phyloP scores from a whole-genome alignment of 1,140 invertebrate genomes.

The Hyles vespertilio region DNA sequence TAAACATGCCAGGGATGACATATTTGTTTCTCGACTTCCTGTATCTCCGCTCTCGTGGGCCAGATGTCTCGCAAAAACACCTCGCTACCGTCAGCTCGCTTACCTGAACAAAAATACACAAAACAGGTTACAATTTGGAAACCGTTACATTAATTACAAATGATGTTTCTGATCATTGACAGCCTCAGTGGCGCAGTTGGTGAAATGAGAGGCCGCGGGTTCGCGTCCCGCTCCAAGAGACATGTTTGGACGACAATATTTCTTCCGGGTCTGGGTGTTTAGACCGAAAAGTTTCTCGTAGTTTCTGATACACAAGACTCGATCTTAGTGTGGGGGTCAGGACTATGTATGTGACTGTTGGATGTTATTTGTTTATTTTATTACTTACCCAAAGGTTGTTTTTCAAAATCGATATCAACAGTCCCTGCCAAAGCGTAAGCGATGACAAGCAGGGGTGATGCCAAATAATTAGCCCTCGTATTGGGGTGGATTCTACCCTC shows the following conservation, averaged over 20 bases:
- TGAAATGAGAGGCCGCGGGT: too few species aligned
- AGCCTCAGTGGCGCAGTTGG: too few species aligned
- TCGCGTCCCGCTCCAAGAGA: too few species aligned
- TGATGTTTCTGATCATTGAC: too few species aligned
- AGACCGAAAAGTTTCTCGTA: too few species aligned
- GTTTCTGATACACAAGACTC: too few species aligned
- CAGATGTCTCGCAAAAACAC: constrained; percentile 96
- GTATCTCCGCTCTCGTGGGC: constrained; percentile 94
- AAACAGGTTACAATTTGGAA: background rate
- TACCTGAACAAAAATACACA: constrained; percentile 72
- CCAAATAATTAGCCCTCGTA: constrained; percentile 97
- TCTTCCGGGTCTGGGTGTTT: too few species aligned
- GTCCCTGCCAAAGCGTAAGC: constrained; percentile 97
- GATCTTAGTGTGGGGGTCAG: too few species aligned
- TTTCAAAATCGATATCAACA: constrained; percentile 96
- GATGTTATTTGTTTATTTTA: too few species aligned
- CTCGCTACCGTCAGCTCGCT: constrained; percentile 80
- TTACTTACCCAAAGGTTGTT: constrained; percentile 85
- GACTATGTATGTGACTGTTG: too few species aligned
- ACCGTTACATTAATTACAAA: too few species aligned
- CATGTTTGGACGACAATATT: too few species aligned
- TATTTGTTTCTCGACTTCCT: constrained; percentile 90
- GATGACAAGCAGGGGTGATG: constrained; percentile 96
- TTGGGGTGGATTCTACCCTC: constrained; percentile 98
- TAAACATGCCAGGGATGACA: constrained; percentile 98